These are phyloP conservation scores for Spilarctia lutea DNA, from an alignment of 2,888 invertebrate genomes.

Conservation along the genomic window DNA sequence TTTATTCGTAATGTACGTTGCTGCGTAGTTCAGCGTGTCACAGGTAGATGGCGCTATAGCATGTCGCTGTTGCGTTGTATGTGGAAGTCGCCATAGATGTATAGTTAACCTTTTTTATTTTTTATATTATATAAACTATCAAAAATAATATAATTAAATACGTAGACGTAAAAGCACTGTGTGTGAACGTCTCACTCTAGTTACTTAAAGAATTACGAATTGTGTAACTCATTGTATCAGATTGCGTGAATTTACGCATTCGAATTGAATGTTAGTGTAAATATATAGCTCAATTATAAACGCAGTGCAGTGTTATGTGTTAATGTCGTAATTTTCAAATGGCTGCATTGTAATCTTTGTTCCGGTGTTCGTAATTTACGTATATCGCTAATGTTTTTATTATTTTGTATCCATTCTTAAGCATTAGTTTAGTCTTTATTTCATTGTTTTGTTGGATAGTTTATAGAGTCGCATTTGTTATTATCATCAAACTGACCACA, in stretches of 20 bases:
- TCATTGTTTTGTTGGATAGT: neutral
- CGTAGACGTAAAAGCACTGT: slow-evolving; percentile 52
- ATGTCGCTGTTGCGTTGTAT: too few relatives aligned
- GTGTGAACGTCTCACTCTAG: slow-evolving; percentile 79
- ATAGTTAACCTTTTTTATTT: neutral
- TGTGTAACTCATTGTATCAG: slow-evolving; percentile 55
- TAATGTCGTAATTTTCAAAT: slow-evolving; percentile 35
- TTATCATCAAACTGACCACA: too few relatives aligned
- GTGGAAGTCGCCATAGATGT: too few relatives aligned
- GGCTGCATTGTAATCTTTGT: slow-evolving; percentile 32
- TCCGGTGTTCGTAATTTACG: slow-evolving; percentile 39
- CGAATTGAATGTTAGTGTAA: slow-evolving; percentile 46
- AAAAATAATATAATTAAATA: slow-evolving; percentile 37
- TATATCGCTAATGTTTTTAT: slow-evolving; percentile 4
- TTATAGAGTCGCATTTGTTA: neutral
- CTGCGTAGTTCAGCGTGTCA: too few relatives aligned
- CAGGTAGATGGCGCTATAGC: too few relatives aligned
- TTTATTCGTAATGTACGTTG: too few relatives aligned
- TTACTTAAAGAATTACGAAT: slow-evolving; percentile 65
- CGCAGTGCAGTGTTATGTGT: slow-evolving; percentile 28
- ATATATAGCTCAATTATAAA: slow-evolving; percentile 37
- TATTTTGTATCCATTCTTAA: neutral
- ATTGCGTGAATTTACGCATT: slow-evolving; percentile 49
- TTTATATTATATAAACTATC: slow-evolving; percentile 2
- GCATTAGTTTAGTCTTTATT: neutral